Evolutionary conservation across 2,113 vertebrate species (phyloP), one percentile per base, ranked within the genome.

Genomic region (Pseudorhombus dupliciocellatus): DNA sequence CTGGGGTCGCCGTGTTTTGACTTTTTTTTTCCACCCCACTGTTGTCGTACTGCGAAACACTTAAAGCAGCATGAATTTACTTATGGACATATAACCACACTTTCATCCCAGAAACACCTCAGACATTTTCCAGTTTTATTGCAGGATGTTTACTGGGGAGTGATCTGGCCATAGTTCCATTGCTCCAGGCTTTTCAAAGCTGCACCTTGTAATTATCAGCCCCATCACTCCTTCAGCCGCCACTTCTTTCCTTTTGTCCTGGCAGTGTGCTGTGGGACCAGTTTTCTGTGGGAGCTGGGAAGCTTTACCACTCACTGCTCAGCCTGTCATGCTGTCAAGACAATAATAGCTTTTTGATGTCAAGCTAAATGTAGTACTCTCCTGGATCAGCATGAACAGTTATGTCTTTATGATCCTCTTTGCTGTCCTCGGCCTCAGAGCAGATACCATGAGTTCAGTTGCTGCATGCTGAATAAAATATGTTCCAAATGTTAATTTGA

Each of bases 71-170:
- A 55, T 34, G 55, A 26, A 53, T 67, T 31, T 68, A 21, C 18
- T 42, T 46, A 22, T 20, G 12, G 56, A 69, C 69, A 73, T 63
- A 61, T 63, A 61, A 12, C 22, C 26, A 42, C 58, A 53, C 56
- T 77, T 74, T 83, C 25, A 66, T 84, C 30, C 52, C 58, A 55
- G 30, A 16, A 71, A 64, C 72, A 70, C 74, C 71, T 73, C 54
- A 66, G 72, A 84, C 51, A 75, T 80, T 83, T 90, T 79, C 77
- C 70, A 83, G 48, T 73, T 88, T 89, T 86, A 87, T 86, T 76
- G 87, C 89, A 89, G 88, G 88, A 90, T 89, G 86, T 91, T 88
- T 84, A 81, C 88, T 66, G 81, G 73, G 46, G 72, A 53, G 81
- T 78, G 70, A 18, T 11, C 73, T 55, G 63, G 20, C 51, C 74